Base-by-base conservation (phyloP, 2,113 vertebrate genomes). In the Nipponia nippon region DNA sequence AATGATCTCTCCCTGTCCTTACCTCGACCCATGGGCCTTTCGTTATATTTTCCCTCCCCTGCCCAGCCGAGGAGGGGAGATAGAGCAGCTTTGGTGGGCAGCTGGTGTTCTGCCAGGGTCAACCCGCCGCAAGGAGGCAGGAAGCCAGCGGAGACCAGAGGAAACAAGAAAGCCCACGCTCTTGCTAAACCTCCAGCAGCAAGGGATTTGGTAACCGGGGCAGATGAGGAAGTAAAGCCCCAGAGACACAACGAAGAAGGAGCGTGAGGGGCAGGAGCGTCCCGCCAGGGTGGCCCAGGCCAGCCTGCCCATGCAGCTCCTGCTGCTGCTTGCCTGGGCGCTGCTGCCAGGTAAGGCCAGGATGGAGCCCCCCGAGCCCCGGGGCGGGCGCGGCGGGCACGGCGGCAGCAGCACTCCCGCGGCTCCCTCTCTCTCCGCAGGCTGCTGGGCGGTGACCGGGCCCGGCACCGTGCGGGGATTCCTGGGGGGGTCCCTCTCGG, bases 401-500 rank as follows among this genome's bases (percentile, higher is more conserved):
- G 19, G 15, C 0, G 0, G 52, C 7, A 8, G 22, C 52, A 25
- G 58, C 77, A 2, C 16, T 58, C 5, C 15, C 3, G 3, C 1
- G 0, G 5, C 6, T 40, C 56, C 21, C 3, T 66, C 52, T 92
- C 62, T 83, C 73, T 71, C 71, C 13, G 9, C 85, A 83, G 59
- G 53, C 29, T 65, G 58, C 56, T 55, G 59, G n/a, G 69, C 25
- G 0, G 58, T 83, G 77, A 46, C 0, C 4, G 79, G 47, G 1
- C 92, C 82, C 2, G 0, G 3, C 8, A 2, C 0, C 0, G 70
- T 95, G 13, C 0, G 0, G 3, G 91, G 89, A 9, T 1, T 3
- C 10, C 4, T 25, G 10, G 71, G 92, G 3, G 14, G 5, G 1
- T n/a, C 46, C 15, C 15, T 87, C 14, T 38, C 38, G 0, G 10